Evolutionary conservation across 1,140 invertebrate species (phyloP).

Genomic region (Harpegnathos saltator): DNA sequence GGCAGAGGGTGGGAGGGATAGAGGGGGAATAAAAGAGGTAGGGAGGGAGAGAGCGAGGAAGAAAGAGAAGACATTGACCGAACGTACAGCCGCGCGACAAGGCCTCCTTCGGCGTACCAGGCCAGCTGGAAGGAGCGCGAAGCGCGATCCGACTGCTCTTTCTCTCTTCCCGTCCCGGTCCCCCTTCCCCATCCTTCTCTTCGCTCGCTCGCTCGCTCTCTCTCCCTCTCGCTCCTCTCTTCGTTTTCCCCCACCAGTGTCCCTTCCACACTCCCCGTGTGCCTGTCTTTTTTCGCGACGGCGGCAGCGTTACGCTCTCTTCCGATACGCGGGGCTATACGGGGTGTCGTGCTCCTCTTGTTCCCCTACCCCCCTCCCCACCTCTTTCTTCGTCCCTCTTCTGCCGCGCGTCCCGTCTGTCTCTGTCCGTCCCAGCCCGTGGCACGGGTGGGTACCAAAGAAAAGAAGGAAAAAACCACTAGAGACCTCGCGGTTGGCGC

Average conservation of each 20-base stretch:
- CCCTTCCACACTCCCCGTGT: too few species aligned
- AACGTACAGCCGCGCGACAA: conserved; percentile 83
- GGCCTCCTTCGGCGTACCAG: conserved; percentile 76
- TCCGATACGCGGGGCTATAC: too few species aligned
- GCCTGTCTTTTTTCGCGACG: conserved; percentile 12
- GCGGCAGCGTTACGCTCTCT: neutral
- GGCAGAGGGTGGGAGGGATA: conserved; percentile 24
- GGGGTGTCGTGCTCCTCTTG: too few species aligned
- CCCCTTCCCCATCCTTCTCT: too few species aligned
- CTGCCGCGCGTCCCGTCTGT: neutral
- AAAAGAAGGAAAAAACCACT: conserved; percentile 75
- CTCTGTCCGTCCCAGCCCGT: neutral
- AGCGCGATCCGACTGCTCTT: conserved; percentile 63
- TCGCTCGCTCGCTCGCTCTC: conserved; percentile 36
- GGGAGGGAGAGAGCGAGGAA: conserved; percentile 69
- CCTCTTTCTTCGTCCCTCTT: neutral
- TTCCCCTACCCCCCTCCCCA: neutral
- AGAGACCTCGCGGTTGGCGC: conserved; percentile 65
- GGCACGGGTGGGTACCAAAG: conserved; percentile 68
- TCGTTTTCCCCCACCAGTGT: neutral
- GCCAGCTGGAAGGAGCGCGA: conserved; percentile 82
- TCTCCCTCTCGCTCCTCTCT: conserved; percentile 45
- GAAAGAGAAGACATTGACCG: conserved; percentile 85
- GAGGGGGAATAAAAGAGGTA: too few species aligned
- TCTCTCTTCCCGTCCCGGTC: conserved; percentile 46